Conservation (phyloP, 2,797 vertebrate genomes). For the Chromis chromis region DNA sequence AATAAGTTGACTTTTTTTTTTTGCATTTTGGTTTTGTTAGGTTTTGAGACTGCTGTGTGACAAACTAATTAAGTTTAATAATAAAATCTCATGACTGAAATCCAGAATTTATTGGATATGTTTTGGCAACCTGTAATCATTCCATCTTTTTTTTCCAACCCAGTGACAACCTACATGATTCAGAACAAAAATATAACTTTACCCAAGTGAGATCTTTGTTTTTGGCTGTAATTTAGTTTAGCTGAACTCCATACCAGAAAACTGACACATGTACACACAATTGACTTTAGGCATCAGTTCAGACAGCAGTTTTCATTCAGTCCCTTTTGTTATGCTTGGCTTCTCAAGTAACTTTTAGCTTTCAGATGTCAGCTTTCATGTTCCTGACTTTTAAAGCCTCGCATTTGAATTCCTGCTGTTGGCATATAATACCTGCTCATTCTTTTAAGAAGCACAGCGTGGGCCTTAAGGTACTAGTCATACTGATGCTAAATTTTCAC, state of each 20-base stretch:
- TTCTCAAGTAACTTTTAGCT: conserved; percentile 5
- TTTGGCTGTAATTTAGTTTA: background rate
- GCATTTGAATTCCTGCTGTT: conserved; percentile 11
- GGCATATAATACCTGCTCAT: background rate
- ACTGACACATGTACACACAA: conserved; percentile 1
- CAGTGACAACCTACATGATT: background rate
- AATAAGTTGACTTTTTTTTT: conserved; percentile 33
- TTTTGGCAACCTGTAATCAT: background rate
- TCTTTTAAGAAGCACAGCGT: background rate
- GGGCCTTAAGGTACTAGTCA: background rate
- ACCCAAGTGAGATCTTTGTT: background rate
- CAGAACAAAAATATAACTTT: too few relatives aligned
- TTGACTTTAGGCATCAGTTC: background rate
- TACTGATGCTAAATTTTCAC: background rate
- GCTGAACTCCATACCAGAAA: conserved; percentile 8
- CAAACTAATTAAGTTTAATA: background rate
- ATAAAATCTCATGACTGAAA: background rate
- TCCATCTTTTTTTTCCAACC: background rate
- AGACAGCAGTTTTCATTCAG: background rate
- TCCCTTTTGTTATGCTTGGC: background rate
- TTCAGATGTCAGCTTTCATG: conserved; percentile 17
- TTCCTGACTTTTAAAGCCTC: conserved; percentile 19
- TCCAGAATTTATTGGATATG: background rate
- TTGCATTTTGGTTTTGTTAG: background rate
- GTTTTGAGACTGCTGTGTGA: background rate